Evolutionary conservation across 2,888 invertebrate genomes (phyloP), one percentile per base, ranked within the genome.

Genomic region (Heteromyza rotundicornis): DNA sequence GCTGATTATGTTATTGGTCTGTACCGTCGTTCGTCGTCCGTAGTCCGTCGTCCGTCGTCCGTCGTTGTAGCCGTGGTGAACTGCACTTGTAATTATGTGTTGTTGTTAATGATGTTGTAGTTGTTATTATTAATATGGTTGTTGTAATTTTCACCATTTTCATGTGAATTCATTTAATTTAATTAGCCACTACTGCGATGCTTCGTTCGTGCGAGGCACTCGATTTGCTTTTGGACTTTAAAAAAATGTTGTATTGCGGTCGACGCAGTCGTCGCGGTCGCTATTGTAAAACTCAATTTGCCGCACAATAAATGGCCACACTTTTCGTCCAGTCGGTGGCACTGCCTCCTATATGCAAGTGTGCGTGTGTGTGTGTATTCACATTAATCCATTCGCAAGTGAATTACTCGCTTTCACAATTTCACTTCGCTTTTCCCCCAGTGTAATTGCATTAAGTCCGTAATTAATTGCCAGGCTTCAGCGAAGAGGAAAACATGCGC

Each of bases 191-290:
- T 3, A 40, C 5, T 40, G 40, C 40, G 5, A 27, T 27, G 27
- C 27, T 10, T 5, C 27, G 27, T 27, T 5, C 27, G 27, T 27
- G 40, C 14, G 40, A 3, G 40, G 40, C 40, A 32, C 5, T 12
- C 40, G 14, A 3, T 40, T 40, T 40, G 40, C 40, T 10, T 7
- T n/a, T 40, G 16, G 40, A 40, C n/a, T n/a, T 40, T 40, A n/a
- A 40, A 40, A 40, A 40, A 40, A 40, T 40, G 40, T 14, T 40
- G 40, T n/a, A 40, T n/a, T 40, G 40, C 40, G 40, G 40, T 40
- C 40, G n/a, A 3, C 40, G 16, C 40, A 7, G 40, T 3, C 16
- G 14, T n/a, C 40, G 40, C 40, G 3, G 27, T n/a, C n/a, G 40
- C 40, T 40, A n/a, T n/a, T 40, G 40, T 40, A 40, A 10, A 40